These are phyloP conservation scores for Mico argentatus DNA, from an alignment of 2,797 vertebrate species.

Conservation along the genomic window DNA sequence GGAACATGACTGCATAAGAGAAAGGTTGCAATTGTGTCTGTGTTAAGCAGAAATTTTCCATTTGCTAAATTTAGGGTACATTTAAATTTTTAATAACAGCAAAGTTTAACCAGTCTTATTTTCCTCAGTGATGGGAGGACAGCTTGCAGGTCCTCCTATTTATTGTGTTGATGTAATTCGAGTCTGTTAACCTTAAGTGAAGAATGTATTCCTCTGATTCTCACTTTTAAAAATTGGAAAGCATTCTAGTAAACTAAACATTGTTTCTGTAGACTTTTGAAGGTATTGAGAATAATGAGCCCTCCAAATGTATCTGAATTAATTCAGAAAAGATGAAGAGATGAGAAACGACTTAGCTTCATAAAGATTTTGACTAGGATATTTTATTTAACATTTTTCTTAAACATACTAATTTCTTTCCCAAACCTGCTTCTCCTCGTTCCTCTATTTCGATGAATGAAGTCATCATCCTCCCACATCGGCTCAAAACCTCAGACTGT, in stretches of 20 bases:
- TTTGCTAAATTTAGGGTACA: background rate
- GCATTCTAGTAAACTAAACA: constrained; percentile 7
- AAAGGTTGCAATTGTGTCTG: background rate
- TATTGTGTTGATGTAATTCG: background rate
- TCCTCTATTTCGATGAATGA: constrained; percentile 8
- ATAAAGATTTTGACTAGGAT: background rate
- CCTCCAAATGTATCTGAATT: background rate
- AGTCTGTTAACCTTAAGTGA: background rate
- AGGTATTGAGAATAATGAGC: background rate
- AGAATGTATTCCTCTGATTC: background rate
- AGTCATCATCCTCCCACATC: background rate
- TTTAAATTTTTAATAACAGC: background rate
- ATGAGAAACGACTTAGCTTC: background rate
- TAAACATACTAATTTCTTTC: background rate
- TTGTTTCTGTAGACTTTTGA: background rate
- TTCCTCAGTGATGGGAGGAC: background rate
- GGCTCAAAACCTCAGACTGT: constrained; percentile 39
- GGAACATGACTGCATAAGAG: background rate
- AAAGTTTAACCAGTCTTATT: background rate
- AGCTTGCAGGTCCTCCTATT: background rate
- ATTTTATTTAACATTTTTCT: constrained; percentile 11
- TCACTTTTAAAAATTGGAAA: background rate
- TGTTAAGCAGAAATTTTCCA: background rate
- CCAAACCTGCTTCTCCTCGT: background rate
- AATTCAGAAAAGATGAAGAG: background rate